Conservation (phyloP, 2,797 vertebrate species). For the Pangasius mekongensis region DNA sequence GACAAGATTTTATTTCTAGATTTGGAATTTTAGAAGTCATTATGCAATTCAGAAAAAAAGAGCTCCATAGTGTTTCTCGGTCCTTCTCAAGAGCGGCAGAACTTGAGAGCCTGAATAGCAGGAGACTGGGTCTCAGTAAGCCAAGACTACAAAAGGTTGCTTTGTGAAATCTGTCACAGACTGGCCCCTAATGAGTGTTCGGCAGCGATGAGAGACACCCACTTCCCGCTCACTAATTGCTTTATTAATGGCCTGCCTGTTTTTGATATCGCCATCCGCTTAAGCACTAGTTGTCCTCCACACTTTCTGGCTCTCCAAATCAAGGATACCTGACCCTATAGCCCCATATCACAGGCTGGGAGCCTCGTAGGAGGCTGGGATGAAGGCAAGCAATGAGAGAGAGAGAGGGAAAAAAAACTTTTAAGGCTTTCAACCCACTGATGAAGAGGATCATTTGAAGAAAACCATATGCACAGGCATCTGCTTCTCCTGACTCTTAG, state of each 20-base stretch:
- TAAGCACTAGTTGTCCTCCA: conserved; percentile 52
- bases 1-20: conserved; percentile 11
- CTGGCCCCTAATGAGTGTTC: conserved; percentile 66
- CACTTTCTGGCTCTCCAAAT: conserved; percentile 60
- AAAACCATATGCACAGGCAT: conserved; percentile 76
- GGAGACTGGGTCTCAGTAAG: conserved; percentile 56
- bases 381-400: conserved; percentile 43
- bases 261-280: conserved; percentile 61
- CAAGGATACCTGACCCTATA: conserved; percentile 62
- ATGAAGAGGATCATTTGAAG: conserved; percentile 67
- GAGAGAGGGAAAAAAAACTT: conserved; percentile 52
- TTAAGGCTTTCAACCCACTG: conserved; percentile 57
- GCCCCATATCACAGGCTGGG: conserved; percentile 49
- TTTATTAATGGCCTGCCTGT: conserved; percentile 67
- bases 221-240: conserved; percentile 67
- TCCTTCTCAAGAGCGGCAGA: conserved; percentile 45
- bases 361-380: conserved; percentile 46
- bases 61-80: conserved; percentile 37
- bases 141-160: conserved; percentile 64
- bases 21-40: conserved; percentile 35
- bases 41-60: conserved; percentile 42
- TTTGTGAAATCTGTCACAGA: conserved; percentile 64
- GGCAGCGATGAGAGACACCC: conserved; percentile 62
- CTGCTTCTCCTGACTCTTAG: conserved; percentile 70
- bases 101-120: conserved; percentile 56